Percentiles rank a stretch among this genome's conserved stretches.
These are phyloP conservation scores for Corvus hawaiiensis DNA, from an alignment of 2,113 vertebrate genomes.

Conservation along the genomic window DNA sequence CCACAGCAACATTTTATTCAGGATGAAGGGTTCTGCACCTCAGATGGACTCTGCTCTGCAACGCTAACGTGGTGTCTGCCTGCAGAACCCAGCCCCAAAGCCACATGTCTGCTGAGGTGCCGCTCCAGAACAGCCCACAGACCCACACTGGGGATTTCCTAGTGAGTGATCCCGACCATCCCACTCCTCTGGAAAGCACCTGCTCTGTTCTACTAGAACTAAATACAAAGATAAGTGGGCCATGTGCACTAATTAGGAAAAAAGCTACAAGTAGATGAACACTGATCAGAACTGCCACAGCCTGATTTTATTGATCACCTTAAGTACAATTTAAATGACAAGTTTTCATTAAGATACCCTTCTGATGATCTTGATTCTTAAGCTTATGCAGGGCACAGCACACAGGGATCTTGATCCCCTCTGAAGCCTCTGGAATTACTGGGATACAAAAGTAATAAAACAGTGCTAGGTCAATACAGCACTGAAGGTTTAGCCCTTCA, in stretches of 20 bases:
- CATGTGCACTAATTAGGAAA: background rate
- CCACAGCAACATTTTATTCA: background rate
- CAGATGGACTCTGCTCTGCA: background rate
- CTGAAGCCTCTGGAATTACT: background rate
- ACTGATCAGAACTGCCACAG: background rate
- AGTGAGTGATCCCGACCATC: background rate
- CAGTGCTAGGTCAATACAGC: background rate
- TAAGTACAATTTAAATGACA: background rate
- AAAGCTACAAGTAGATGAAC: background rate
- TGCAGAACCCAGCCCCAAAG: background rate
- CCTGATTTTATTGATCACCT: background rate
- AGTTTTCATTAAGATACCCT: background rate
- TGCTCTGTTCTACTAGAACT: background rate
- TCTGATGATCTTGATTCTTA: background rate
- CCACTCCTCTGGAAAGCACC: background rate
- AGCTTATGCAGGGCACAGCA: background rate
- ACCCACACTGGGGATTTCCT: background rate
- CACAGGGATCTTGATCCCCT: background rate
- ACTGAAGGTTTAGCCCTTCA: background rate
- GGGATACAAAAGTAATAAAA: background rate
- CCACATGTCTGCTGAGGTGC: fast-evolving
- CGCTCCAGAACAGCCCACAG: background rate
- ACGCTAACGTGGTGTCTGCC: fast-evolving
- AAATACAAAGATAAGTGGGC: background rate
- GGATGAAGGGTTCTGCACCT: background rate